A percentile compares a stretch with the other conserved stretches of the same genome.
Conservation (phyloP, 2,113 vertebrate species). For the Lepus americanus region DNA sequence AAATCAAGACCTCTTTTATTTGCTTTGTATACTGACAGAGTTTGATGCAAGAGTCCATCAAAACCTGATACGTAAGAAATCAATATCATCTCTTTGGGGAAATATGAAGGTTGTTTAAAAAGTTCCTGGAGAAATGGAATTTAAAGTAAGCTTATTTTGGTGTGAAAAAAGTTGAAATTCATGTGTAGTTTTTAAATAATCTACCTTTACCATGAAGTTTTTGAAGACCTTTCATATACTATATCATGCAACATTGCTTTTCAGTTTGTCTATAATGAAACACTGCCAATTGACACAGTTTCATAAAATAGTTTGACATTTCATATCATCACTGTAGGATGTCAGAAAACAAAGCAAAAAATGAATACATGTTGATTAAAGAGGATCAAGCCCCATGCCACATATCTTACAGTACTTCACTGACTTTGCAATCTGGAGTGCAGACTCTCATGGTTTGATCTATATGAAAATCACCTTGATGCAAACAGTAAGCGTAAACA, state of each 20-base stretch:
- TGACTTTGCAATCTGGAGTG: not conserved
- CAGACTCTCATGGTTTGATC: not conserved
- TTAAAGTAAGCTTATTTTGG: too few relatives aligned
- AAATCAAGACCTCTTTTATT: not conserved
- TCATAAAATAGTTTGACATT: not conserved
- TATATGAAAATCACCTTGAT: not conserved
- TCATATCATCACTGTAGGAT: not conserved
- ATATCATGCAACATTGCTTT: not conserved
- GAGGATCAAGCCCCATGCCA: not conserved
- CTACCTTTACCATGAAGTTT: too few relatives aligned
- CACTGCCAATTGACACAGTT: not conserved
- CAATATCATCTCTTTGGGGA: not conserved
- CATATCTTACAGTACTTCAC: not conserved
- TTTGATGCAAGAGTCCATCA: not conserved
- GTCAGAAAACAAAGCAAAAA: not conserved
- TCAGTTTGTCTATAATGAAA: conserved; percentile 1
- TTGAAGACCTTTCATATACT: too few relatives aligned
- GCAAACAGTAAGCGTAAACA: not conserved
- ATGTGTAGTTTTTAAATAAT: too few relatives aligned
- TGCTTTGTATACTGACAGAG: not conserved
- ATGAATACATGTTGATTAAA: not conserved
- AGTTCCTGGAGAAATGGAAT: too few relatives aligned
- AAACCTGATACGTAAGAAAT: not conserved
- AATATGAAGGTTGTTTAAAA: not conserved
- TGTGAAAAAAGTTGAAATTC: too few relatives aligned